Evolutionary conservation across 2,113 vertebrate species (phyloP), one percentile per base, ranked within the genome.

Genomic region (Sialia sialis): DNA sequence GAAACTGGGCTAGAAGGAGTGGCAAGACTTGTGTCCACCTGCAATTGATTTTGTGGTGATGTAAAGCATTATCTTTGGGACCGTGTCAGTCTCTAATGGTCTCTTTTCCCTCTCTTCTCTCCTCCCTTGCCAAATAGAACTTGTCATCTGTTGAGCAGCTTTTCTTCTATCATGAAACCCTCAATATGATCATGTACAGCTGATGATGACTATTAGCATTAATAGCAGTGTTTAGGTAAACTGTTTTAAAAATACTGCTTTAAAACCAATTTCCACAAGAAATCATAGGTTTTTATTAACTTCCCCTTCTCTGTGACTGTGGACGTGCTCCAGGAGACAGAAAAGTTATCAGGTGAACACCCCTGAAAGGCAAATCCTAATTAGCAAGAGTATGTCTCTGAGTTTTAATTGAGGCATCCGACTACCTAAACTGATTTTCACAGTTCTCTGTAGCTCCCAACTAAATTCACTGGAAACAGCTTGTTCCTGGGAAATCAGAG

Each of bases 1-100:
- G 93, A 92, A 94, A 68, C 18, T 44, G 51, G 63, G 41, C 74
- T 52, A 5, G 54, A 70, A 87, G 76, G 58, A 38, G 62, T 2
- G 7, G 63, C 29, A 32, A 62, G 38, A 4, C 75, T 46, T 20
- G 10, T 39, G 48, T 38, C 30, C 84, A 94, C 84, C 95, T 96
- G 93, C 59, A 58, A 38, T 39, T 32, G 56, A 90, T 93, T 76
- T 83, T 13, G 80, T 70, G 34, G 46, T 48, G 13, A 26, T 17
- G 44, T 20, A 12, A 15, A 79, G 72, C 70, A 30, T 56, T 94
- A 90, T 94, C 36, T 3, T 63, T 4, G 0, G 58, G 21, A 81
- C 3, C 0, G 0, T 51, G 41, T 9, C 0, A 2, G 75, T 90
- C 73, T 89, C 78, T 66, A 84, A 13, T 1, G 2, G 41, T 77